These are phyloP conservation scores for Limulus polyphemus DNA, from an alignment of 2,888 invertebrate genomes.

Conservation along the genomic window DNA sequence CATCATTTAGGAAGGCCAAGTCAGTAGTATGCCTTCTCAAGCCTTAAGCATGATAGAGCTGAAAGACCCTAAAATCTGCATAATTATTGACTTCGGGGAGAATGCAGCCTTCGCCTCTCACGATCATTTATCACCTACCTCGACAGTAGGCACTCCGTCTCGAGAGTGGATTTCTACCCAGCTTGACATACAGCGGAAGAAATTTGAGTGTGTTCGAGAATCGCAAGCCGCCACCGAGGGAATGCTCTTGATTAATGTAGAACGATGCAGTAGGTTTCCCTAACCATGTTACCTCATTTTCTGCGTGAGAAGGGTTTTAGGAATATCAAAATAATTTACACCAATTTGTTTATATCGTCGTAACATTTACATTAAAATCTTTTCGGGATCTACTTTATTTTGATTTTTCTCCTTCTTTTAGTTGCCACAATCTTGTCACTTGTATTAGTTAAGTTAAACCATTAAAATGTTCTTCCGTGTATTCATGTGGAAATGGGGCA, in stretches of 20 bases:
- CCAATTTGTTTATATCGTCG: too few relatives aligned
- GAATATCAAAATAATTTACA: too few relatives aligned
- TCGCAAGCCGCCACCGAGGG: conserved; percentile 18
- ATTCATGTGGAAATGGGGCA: too few relatives aligned
- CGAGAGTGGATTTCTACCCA: conserved; percentile 18
- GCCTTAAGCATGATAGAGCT: conserved; percentile 19
- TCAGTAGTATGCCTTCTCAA: conserved; percentile 2
- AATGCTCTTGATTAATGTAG: conserved; percentile 20
- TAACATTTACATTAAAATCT: too few relatives aligned
- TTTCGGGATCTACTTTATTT: too few relatives aligned
- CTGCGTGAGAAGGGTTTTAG: too few relatives aligned
- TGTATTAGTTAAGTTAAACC: too few relatives aligned
- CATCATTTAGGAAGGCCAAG: neutral
- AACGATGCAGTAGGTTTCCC: conserved; percentile 16
- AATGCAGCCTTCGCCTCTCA: conserved; percentile 18
- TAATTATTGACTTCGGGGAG: conserved; percentile 19
- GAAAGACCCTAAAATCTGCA: conserved; percentile 18
- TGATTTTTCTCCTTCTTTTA: too few relatives aligned
- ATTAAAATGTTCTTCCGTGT: too few relatives aligned
- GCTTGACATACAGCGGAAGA: conserved; percentile 13
- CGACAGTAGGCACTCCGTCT: conserved; percentile 13
- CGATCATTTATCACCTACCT: conserved; percentile 16
- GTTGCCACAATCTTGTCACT: too few relatives aligned
- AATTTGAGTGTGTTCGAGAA: conserved; percentile 14
- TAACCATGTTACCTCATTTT: neutral